Evolutionary conservation across 92 coral and sea anemone genomes (phyloP), one percentile per base, ranked within the genome.

Genomic region (Siderastrea radians): DNA sequence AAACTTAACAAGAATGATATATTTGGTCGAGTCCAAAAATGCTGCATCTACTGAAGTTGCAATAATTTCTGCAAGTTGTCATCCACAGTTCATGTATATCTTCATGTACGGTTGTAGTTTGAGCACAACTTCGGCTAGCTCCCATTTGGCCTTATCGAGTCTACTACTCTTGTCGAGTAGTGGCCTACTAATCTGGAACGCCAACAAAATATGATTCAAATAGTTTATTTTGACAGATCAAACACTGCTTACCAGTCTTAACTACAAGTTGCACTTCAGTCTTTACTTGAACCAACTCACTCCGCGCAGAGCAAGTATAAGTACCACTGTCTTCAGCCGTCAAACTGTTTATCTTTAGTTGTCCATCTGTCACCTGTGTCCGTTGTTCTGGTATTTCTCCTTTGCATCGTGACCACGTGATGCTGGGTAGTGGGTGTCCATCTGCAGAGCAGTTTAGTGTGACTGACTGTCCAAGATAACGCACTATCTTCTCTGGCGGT

Each of bases 391-490:
- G 48, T 47, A 82, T n/a, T n/a, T 71, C 55, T n/a, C 50, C 86
- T 3, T 82, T 70, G 26, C 86, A 82, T 1, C 78, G 78, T 71
- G 78, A 52, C 86, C 86, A 82, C 26, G 86, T 71, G 79, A 71
- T 70, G 48, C 57, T 82, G 2, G 86, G 79, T 1, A 45, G 51
- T 10, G 86, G 78, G 46, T 82, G 71, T 45, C 79, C 79, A 1
- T 69, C 69, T 19, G 85, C 85, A 3, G 86, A 69, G 44, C 86
- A 82, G 77, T 82, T 80, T 51, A 80, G 54, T 6, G 65, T 53
- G 50, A 80, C 85, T 49, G 66, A 67, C 85, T 80, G 85, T 54
- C 85, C 85, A 15, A 63, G 49, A 19, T 80, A 80, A 10, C 61
- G 85, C 61, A 49, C 65, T 3, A 80, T 67, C 75, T 66, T 55